phyloP scores from a whole-genome alignment of 2,797 vertebrate species.

The Tokudaia muenninki region DNA sequence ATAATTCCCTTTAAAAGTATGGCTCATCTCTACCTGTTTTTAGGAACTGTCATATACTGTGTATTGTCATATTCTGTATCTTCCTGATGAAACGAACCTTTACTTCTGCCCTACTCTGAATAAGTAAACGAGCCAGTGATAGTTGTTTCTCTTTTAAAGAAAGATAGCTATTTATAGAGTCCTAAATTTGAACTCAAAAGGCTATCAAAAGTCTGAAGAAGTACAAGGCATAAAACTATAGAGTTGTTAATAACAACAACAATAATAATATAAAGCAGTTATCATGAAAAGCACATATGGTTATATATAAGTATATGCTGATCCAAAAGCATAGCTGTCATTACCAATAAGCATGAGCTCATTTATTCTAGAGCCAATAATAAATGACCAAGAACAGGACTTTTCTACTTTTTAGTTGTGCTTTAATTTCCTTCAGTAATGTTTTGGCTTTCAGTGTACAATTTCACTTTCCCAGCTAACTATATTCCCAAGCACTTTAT shows the following conservation, averaged over 20 bases:
- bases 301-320: background rate
- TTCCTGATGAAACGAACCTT: background rate
- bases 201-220: background rate
- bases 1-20: background rate
- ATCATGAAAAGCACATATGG: background rate
- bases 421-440: background rate
- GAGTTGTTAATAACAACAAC: background rate
- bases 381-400: background rate
- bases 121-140: background rate
- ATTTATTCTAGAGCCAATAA: background rate
- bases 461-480: background rate
- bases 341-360: background rate
- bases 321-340: background rate
- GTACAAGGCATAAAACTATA: background rate
- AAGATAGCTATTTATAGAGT: background rate
- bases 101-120: slow-evolving; percentile 2
- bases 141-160: background rate
- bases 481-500: background rate
- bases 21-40: slow-evolving; percentile 18
- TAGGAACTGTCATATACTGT: background rate
- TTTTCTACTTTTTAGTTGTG: background rate
- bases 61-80: background rate
- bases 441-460: background rate
- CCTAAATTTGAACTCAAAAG: background rate
- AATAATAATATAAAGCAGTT: background rate